Percentiles rank a stretch among this genome's conserved stretches.
Conservation (phyloP, 2,113 vertebrate genomes). For the Octodon degus region DNA sequence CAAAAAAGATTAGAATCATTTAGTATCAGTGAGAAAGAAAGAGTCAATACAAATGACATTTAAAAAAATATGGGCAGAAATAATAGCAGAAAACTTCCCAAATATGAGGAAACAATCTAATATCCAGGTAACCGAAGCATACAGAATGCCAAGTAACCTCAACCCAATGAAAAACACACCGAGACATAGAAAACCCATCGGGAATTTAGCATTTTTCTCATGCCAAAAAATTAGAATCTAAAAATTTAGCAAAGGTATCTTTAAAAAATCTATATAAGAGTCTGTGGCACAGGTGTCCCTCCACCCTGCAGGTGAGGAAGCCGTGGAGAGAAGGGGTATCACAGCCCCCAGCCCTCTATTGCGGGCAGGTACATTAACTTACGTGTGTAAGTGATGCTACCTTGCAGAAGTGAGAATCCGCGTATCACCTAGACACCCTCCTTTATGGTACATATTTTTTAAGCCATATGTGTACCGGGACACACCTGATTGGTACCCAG, state of each 20-base stretch:
- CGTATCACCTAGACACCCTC: rapidly evolving
- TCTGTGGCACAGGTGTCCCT: rapidly evolving
- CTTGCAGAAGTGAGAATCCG: neutral
- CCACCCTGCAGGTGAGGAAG: rapidly evolving
- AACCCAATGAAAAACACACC: too few species aligned
- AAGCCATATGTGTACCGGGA: rapidly evolving
- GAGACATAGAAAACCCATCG: too few species aligned
- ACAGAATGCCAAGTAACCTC: too few species aligned
- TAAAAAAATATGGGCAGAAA: too few species aligned
- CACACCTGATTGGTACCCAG: neutral
- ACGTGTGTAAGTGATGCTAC: rapidly evolving
- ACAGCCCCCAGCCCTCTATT: rapidly evolving
- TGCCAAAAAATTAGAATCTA: neutral
- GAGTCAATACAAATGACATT: too few species aligned
- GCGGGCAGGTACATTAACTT: rapidly evolving
- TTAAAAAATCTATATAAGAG: neutral
- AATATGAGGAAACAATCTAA: too few species aligned
- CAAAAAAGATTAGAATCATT: too few species aligned
- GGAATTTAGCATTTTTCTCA: too few species aligned
- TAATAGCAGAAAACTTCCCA: too few species aligned
- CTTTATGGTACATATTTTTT: rapidly evolving
- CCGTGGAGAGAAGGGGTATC: rapidly evolving
- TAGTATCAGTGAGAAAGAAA: too few species aligned
- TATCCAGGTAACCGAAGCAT: too few species aligned
- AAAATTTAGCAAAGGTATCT: neutral